Evolutionary conservation across 2,113 vertebrate species (phyloP), one percentile per base, ranked within the genome.

Genomic region (Camelus dromedarius): DNA sequence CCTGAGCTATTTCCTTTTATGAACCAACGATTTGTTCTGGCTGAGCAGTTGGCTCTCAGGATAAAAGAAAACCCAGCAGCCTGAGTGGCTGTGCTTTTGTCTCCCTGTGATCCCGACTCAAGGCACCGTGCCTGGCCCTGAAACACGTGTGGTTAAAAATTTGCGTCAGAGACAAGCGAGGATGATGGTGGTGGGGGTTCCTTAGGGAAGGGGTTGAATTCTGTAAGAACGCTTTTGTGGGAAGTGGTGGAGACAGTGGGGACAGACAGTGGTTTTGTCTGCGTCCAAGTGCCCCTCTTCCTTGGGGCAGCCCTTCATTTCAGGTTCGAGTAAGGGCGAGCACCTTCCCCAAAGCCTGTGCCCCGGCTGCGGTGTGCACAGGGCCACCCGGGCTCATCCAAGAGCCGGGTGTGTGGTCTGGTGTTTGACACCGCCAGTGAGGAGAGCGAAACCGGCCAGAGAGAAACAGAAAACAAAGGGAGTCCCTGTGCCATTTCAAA

Each of bases 301-400:
- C 58, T 80, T 8, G 8, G 0, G 11, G 1, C 56, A 9, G 18
- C 30, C 38, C 15, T 15, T 89, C 48, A n/a, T 30, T 75, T n/a
- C 38, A 16, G n/a, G 7, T 64, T 12, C 35, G 20, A 66, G 26
- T 8, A 48, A 66, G 26, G 60, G 70, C 10, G 8, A 0, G 15
- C 12, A 19, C 9, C 19, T 67, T 72, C 76, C 46, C n/a, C 38
- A 88, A 3, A 30, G 22, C n/a, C 32, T 10, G 0, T 10, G 35
- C 6, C 18, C 54, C 26, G 22, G 52, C 5, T 7, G 2, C 0
- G 1, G 70, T 19, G 28, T 48, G 56, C n/a, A 54, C 5, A 5
- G 35, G 56, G 70, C 5, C 38, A 9, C 38, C 22, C 7, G 54
- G 50, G 32, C 26, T 30, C 52, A 5, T 42, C 64, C 30, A 2